phyloP scores from a whole-genome alignment of 2,113 vertebrate genomes.

The Cyprinodon brontotheroides region DNA sequence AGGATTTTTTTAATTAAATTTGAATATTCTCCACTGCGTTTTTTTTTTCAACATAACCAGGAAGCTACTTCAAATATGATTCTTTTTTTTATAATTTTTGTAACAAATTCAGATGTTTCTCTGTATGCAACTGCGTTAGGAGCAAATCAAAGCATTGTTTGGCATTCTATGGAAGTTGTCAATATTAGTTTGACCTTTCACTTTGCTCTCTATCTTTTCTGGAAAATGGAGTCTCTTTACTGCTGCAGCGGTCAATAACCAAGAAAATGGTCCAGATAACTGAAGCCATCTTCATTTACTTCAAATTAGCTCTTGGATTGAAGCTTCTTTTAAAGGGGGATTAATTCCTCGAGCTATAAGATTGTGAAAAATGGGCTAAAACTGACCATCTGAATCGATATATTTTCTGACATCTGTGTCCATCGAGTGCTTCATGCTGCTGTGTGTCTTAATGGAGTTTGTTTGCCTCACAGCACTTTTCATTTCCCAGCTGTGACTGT shows the following conservation, averaged over 20 bases:
- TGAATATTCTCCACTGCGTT: too few relatives aligned
- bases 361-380: slow-evolving; percentile 21
- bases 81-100: too few relatives aligned
- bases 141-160: background rate
- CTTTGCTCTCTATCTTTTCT: slow-evolving; percentile 3
- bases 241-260: slow-evolving; percentile 42
- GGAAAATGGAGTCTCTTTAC: slow-evolving; percentile 1
- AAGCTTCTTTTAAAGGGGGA: slow-evolving; percentile 23
- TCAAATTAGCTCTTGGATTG: slow-evolving; percentile 27
- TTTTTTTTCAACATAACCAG: too few relatives aligned
- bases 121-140: background rate
- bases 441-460: slow-evolving; percentile 74
- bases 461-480: slow-evolving; percentile 76
- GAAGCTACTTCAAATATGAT: too few relatives aligned
- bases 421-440: slow-evolving; percentile 44
- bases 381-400: slow-evolving; percentile 61
- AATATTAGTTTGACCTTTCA: background rate
- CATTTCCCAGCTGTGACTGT: slow-evolving; percentile 74
- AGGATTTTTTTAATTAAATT: too few relatives aligned
- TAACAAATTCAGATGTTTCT: background rate
- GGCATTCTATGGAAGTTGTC: background rate
- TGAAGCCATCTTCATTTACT: slow-evolving; percentile 37
- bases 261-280: slow-evolving; percentile 42
- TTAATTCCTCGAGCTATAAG: slow-evolving; percentile 19
- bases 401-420: slow-evolving; percentile 69